These are phyloP conservation scores for Pongo pygmaeus DNA, from an alignment of 2,113 vertebrate genomes.

Conservation along the genomic window DNA sequence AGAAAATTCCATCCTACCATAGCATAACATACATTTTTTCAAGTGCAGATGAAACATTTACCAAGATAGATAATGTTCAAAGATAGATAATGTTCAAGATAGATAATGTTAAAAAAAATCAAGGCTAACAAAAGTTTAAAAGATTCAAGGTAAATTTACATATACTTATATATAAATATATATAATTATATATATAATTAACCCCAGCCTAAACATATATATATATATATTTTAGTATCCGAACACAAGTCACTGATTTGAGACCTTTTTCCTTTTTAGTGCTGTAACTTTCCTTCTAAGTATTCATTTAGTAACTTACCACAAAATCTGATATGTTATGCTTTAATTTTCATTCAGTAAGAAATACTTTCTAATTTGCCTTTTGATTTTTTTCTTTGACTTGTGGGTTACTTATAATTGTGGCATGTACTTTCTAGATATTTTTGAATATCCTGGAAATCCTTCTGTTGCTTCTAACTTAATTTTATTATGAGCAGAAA, in stretches of 20 bases:
- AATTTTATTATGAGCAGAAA: neutral
- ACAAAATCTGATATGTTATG: neutral
- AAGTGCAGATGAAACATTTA: neutral
- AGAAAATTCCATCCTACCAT: neutral
- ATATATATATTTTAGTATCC: too few species aligned
- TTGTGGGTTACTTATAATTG: neutral
- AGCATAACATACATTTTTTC: neutral
- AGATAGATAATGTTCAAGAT: too few species aligned
- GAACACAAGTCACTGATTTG: neutral
- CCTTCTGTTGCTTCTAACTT: neutral
- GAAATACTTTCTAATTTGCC: neutral
- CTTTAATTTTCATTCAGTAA: neutral
- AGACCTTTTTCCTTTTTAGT: neutral
- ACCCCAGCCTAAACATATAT: too few species aligned
- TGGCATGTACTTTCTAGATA: neutral
- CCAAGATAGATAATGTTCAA: neutral
- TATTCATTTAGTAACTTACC: neutral
- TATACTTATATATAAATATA: too few species aligned
- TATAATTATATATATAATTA: too few species aligned
- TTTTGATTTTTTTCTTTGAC: neutral
- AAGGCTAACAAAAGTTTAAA: neutral
- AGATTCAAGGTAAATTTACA: neutral
- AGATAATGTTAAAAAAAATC: neutral
- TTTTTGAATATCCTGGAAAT: neutral
- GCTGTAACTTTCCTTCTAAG: neutral